Evolutionary conservation across 2,113 vertebrate species (phyloP), one percentile per base, ranked within the genome.

Genomic region (Campylomormyrus numenius): DNA sequence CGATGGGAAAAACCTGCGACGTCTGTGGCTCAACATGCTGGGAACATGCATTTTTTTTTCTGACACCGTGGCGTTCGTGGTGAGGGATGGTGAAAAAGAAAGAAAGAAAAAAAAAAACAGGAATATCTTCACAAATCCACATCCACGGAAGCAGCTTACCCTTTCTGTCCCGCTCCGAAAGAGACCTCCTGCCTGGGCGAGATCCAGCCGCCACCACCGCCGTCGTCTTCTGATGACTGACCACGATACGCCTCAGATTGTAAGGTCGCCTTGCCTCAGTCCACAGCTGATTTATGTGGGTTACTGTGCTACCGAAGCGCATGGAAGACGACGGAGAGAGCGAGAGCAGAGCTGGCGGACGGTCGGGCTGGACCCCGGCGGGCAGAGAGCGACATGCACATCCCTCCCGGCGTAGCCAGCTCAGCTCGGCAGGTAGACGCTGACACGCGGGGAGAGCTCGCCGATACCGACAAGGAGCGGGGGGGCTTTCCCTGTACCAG

Each of bases 251-350:
- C 94, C 95, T 91, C 91, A 94, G 95, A 94, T 93, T 91, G 91
- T 94, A 93, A 95, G 94, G 94, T 94, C 88, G 94, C 93, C 93
- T 93, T 92, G 94, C 92, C 94, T 91, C 92, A 94, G 94, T 91
- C 91, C 94, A 95, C 90, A 94, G 95, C 62, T 91, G 90, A 89
- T 89, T 91, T 74, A 91, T 89, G 74, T 89, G 90, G 90, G 95
- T 95, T 95, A 94, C 94, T 94, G 94, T 94, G 96, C 95, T 95
- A 95, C 95, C 94, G 95, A 96, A 95, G 96, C 95, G 92, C 92
- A 92, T 93, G 3, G 35, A 53, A 89, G 80, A 85, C 94, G 94
- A 95, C 92, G 94, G 93, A 95, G 93, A 93, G 53, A 70, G 62
- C 62, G n/a, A 66, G 62, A 10, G 62, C n/a, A 3, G 62, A n/a